Evolutionary conservation across 1,140 invertebrate genomes (phyloP).

Genomic region (Ridgeia piscesae): DNA sequence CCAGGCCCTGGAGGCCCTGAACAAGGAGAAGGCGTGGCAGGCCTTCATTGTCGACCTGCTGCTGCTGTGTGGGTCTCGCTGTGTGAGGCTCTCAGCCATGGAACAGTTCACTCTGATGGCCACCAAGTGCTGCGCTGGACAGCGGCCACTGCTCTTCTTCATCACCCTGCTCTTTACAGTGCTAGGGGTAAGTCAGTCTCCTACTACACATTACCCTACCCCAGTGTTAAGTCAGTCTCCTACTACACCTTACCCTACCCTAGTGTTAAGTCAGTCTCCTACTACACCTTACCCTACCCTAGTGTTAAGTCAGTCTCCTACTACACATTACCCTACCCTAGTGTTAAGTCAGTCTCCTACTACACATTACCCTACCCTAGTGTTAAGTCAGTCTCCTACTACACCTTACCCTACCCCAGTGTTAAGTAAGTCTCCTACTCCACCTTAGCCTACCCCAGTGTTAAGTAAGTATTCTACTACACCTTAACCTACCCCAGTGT

Average conservation of each 20-base stretch:
- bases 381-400: too few relatives aligned
- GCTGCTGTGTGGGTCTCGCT: slow-evolving; percentile 64
- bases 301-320: slow-evolving; percentile 43
- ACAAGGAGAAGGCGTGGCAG: slow-evolving; percentile 77
- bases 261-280: slow-evolving; percentile 47
- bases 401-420: slow-evolving; percentile 31
- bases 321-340: too few relatives aligned
- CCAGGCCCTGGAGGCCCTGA: slow-evolving; percentile 72
- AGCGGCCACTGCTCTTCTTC: slow-evolving; percentile 68
- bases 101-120: slow-evolving; percentile 84
- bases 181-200: slow-evolving; percentile 48
- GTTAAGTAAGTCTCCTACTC: slow-evolving; percentile 40
- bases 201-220: too few relatives aligned
- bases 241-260: neutral
- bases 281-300: neutral
- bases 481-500: slow-evolving; percentile 29
- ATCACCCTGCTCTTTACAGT: slow-evolving; percentile 78
- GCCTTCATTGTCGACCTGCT: slow-evolving; percentile 87
- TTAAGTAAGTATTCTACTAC: too few relatives aligned
- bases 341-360: too few relatives aligned
- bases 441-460: neutral
- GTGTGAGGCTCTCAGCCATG: slow-evolving; percentile 73
- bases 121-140: slow-evolving; percentile 66
- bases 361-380: too few relatives aligned
- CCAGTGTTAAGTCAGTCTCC: too few relatives aligned